phyloP scores from a whole-genome alignment of 2,113 vertebrate species.

The Xenopus tropicalis region DNA sequence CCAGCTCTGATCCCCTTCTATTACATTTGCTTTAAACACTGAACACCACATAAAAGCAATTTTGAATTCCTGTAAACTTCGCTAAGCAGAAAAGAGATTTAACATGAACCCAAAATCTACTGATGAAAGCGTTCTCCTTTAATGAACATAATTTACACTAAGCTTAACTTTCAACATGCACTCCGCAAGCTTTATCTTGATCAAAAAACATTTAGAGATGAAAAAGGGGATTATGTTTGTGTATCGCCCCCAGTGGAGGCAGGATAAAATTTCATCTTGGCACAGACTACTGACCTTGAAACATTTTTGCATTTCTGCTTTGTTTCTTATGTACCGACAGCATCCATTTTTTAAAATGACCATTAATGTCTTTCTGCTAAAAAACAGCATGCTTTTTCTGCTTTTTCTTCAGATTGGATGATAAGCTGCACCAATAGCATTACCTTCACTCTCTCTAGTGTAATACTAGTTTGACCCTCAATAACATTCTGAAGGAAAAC shows the following conservation, averaged over 20 bases:
- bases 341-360: no score
- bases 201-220: slow-evolving; percentile 43
- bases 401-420: no score
- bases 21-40: slow-evolving; percentile 17
- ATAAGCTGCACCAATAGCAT: no score
- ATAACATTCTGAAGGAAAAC: no score
- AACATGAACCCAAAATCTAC: slow-evolving; percentile 32
- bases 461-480: no score
- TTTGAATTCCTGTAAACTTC: slow-evolving; percentile 40
- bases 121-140: slow-evolving; percentile 47
- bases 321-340: no score
- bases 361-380: no score
- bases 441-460: no score
- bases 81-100: slow-evolving; percentile 42
- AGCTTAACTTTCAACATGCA: slow-evolving; percentile 47
- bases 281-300: slow-evolving; percentile 37
- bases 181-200: slow-evolving; percentile 44
- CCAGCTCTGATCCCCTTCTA: background rate
- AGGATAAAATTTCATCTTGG: slow-evolving; percentile 35
- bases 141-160: slow-evolving; percentile 49
- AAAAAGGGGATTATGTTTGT: slow-evolving; percentile 1
- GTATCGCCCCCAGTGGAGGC: slow-evolving; percentile 34
- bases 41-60: slow-evolving; percentile 39
- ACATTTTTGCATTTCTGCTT: no score
- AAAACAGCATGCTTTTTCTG: no score